Base-by-base conservation (phyloP, 2,888 invertebrate genomes). In the Patella pellucida region DNA sequence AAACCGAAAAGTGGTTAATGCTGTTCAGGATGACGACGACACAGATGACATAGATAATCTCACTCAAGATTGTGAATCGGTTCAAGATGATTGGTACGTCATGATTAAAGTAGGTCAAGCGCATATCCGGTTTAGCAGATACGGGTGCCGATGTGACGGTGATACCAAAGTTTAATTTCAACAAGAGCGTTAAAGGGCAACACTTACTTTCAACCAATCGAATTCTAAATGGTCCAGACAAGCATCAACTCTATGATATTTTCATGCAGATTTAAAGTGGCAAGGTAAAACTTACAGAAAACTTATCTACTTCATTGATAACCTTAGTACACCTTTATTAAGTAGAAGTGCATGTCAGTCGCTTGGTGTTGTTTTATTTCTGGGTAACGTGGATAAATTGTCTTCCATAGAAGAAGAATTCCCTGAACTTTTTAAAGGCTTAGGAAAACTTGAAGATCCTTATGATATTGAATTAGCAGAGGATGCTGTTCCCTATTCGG, bases 361-460 rank as follows among this genome's bases (percentile, higher is more conserved):
- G 7, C 27, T 76, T 1, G 69, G 19, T 12, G 3, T 72, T 1
- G 27, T 69, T 7, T n/a, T 9, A 69, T 23, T 54, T 2, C 16
- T 67, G 3, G 31, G 67, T 14, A 52, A 75, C 16, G 52, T 71
- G 3, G 9, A 12, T n/a, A 31, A 54, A 56, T 31, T 5, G 7
- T 62, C 70, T 12, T n/a, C n/a, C n/a, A n/a, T n/a, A n/a, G n/a
- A n/a, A n/a, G n/a, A n/a, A n/a, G n/a, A n/a, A n/a, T 16, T 52
- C 69, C 27, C 76, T 69, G 3, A 51, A 68, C 52, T 52, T 74
- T 9, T 74, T 52, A 9, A 16, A 16, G 74, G 71, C 16, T 68
- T 76, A 2, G 74, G 73, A 3, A 74, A 74, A n/a, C 69, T 73
- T 14, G 3, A 70, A 41, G 27, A 14, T n/a, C 7, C n/a, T 62